Conservation (phyloP, 2,113 vertebrate genomes). For the Ptyas mucosa region DNA sequence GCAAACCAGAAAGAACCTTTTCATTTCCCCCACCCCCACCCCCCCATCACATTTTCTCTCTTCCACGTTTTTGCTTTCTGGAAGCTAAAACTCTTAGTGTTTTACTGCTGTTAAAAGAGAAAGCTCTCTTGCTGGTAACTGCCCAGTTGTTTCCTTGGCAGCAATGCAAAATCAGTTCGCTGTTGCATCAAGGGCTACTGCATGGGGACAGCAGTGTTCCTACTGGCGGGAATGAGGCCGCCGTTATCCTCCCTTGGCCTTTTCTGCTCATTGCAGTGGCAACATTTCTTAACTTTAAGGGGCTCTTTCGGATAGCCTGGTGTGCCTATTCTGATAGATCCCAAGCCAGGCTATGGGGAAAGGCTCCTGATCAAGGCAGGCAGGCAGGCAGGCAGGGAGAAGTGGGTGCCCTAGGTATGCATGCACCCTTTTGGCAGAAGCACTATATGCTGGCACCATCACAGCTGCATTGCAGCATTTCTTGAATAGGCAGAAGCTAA, state of each 20-base stretch:
- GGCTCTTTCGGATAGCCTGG: not conserved
- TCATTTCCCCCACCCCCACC: not conserved
- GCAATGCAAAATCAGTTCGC: not conserved
- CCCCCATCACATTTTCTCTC: not conserved
- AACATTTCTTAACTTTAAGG: not conserved
- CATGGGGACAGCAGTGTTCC: not conserved
- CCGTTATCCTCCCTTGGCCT: not conserved
- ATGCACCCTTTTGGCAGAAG: not conserved
- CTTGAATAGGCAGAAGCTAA: not conserved
- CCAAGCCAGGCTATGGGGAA: not conserved
- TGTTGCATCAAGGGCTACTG: not conserved
- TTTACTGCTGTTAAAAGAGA: not conserved
- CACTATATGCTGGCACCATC: not conserved
- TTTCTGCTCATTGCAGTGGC: not conserved
- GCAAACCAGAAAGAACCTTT: not conserved
- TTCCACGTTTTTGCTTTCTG: not conserved
- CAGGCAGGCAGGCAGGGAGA: not conserved
- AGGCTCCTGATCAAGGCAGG: not conserved
- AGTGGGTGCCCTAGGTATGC: not conserved
- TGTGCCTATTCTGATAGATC: not conserved
- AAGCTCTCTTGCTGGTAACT: not conserved
- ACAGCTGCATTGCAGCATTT: constrained; percentile 1
- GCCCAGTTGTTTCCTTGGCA: not conserved
- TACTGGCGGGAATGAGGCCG: not conserved
- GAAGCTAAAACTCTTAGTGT: not conserved